These are phyloP conservation scores for Takifugu ocellatus DNA, from an alignment of 2,797 vertebrate genomes.

Conservation along the genomic window DNA sequence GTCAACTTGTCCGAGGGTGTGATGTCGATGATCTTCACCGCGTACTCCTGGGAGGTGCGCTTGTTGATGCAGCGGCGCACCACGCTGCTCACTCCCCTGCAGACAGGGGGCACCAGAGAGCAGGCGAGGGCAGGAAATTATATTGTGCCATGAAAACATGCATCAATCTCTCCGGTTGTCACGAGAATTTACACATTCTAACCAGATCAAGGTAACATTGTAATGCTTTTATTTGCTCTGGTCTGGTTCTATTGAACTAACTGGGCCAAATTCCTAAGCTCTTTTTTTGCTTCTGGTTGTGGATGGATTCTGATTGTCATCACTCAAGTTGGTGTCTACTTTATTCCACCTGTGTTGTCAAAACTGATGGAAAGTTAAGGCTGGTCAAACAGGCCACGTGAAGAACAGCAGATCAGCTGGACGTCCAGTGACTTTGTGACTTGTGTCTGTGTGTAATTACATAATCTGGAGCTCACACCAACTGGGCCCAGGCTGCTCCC, in stretches of 20 bases:
- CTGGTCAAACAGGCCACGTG: slow-evolving; percentile 3
- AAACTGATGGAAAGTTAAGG: not conserved
- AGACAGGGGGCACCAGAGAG: slow-evolving; percentile 2
- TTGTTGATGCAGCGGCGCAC: slow-evolving; percentile 92
- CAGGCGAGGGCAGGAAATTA: slow-evolving; percentile 4
- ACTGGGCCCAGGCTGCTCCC: slow-evolving; percentile 1
- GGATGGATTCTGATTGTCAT: no score
- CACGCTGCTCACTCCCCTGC: slow-evolving; percentile 94
- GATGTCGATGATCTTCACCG: slow-evolving; percentile 96
- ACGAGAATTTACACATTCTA: not conserved
- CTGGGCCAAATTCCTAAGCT: no score
- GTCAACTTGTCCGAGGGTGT: slow-evolving; percentile 86
- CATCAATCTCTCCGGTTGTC: not conserved
- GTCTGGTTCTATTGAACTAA: no score
- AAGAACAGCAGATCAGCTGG: slow-evolving; percentile 13
- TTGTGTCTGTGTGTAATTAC: slow-evolving; percentile 34
- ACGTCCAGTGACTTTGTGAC: slow-evolving; percentile 31
- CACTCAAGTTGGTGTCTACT: no score
- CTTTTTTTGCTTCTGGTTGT: no score
- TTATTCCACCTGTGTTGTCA: no score
- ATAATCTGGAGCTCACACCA: slow-evolving; percentile 15
- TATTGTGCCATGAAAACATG: not conserved
- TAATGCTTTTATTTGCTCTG: no score
- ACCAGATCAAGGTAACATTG: no score
- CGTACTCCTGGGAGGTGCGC: slow-evolving; percentile 81